Conservation (phyloP, 2,888 invertebrate species). For the Sepiola atlantica region DNA sequence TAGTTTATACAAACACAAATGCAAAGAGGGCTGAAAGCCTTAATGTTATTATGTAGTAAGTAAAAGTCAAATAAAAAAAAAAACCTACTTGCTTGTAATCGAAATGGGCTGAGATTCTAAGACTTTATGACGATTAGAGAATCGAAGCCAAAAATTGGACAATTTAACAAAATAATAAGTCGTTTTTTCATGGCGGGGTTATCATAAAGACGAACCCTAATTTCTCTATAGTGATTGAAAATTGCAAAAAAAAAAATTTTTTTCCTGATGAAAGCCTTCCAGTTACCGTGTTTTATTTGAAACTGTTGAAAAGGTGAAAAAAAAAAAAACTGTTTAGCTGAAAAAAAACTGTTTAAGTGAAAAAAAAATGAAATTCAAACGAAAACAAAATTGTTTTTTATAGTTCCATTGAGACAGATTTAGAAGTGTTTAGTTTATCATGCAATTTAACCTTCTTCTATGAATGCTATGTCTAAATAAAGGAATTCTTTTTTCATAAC, state of each 20-base stretch:
- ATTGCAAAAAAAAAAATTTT: not conserved
- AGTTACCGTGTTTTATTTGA: not conserved
- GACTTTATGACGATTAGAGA: too few relatives aligned
- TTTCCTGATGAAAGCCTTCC: not conserved
- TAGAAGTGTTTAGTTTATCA: constrained; percentile 46
- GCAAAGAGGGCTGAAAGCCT: too few relatives aligned
- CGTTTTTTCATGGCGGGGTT: too few relatives aligned
- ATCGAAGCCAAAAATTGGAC: too few relatives aligned
- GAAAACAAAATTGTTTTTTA: too few relatives aligned
- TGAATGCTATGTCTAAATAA: constrained; percentile 46
- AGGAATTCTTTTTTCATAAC: constrained; percentile 46
- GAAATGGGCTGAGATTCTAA: too few relatives aligned
- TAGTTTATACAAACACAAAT: too few relatives aligned
- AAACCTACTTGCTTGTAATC: too few relatives aligned
- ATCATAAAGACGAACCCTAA: too few relatives aligned
- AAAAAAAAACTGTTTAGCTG: not conserved
- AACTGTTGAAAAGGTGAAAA: not conserved
- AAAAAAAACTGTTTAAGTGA: not conserved
- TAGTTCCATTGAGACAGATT: constrained; percentile 43
- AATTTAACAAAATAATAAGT: too few relatives aligned
- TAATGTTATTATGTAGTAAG: too few relatives aligned
- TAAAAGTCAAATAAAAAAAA: too few relatives aligned
- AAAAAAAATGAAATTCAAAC: not conserved
- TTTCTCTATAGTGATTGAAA: not conserved
- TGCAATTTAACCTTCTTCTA: constrained; percentile 43